Base-by-base conservation (phyloP, 2,797 vertebrate species). In the Periophthalmus magnuspinnatus region DNA sequence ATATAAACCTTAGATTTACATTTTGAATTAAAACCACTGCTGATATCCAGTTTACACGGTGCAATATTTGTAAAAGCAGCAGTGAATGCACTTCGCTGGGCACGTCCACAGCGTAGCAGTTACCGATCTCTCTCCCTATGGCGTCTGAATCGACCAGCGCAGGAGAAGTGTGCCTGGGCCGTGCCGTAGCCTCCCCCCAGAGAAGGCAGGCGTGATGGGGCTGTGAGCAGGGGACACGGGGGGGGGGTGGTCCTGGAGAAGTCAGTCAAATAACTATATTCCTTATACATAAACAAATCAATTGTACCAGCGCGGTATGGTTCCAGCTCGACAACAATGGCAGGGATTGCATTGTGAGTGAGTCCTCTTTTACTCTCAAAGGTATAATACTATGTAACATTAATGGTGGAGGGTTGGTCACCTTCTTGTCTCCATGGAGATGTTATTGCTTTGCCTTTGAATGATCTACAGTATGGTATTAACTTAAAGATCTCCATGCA, bases 131-230 rank as follows among this genome's bases (percentile, higher is more conserved):
- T 75, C 60, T 56, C 81, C 55, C 71, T 77, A 73, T 64, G 72
- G 17, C 48, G 24, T 33, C 63, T 10, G 19, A 2, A 60, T 34
- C 8, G 16, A 50, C 19, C 52, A 65, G 57, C 24, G 4, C 56
- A 77, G 76, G 77, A 64, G 71, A 79, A 77, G 70, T 76, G 60
- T 68, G 61, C 75, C 71, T 50, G 17, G 82, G 76, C 83, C 74
- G 79, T 13, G 83, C 74, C 80, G 9, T 66, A 69, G 62, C 65
- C 70, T 69, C 77, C n/a, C 67, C 17, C 45, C 58, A 70, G 17
- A 7, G 24, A 22, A 63, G 65, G 75, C 67, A 81, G 70, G 78
- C 75, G 52, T 72, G 66, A 82, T 79, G 72, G 69, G 72, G 71
- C 72, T 77, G 71, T 84, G 72, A 78, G 76, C 38, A 13, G 77